Evolutionary conservation across 2,113 vertebrate genomes (phyloP), one percentile per base, ranked within the genome.

Genomic region (Lutjanus erythropterus): DNA sequence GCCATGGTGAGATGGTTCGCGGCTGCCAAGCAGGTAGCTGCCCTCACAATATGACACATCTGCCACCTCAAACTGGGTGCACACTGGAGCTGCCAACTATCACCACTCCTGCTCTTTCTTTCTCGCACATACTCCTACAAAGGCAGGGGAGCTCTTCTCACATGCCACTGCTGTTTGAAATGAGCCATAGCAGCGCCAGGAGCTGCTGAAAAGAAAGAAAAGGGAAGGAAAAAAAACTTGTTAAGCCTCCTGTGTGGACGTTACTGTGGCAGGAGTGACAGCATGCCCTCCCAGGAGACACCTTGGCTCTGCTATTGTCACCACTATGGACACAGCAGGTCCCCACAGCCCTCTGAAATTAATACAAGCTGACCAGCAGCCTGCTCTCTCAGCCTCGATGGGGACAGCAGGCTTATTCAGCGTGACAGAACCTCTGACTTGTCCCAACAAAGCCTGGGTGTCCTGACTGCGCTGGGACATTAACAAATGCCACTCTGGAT

Each of bases 261-360:
- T 78, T 65, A 29, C 71, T 76, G 64, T 84, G 83, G 87, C 58
- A 67, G 79, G 66, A 87, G 61, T 87, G 88, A 85, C 87, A 87
- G 82, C 60, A 25, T 59, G 49, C 47, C 60, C 66, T 84, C 82
- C 84, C 69, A 39, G 19, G 80, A 91, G 86, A 85, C 82, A 65
- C 84, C 77, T 83, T 71, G 79, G 88, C 85, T 83, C 71, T 80
- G 83, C 78, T 82, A 4, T 74, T 90, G 89, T 91, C 90, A 84
- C 86, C 50, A 19, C 52, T 42, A 42, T 73, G 61, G 88, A 79
- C 86, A 73, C 46, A 42, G 80, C 71, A 53, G 71, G 74, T 78
- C 71, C 53, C 80, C 21, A 47, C 79, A 72, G 69, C 49, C n/a
- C 50, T 71, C 37, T 86, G 85, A 88, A 86, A 81, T 88, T 77